Evolutionary conservation across 2,888 invertebrate species (phyloP), one percentile per base, ranked within the genome.

Genomic region (Drosophila hawaiiensis): DNA sequence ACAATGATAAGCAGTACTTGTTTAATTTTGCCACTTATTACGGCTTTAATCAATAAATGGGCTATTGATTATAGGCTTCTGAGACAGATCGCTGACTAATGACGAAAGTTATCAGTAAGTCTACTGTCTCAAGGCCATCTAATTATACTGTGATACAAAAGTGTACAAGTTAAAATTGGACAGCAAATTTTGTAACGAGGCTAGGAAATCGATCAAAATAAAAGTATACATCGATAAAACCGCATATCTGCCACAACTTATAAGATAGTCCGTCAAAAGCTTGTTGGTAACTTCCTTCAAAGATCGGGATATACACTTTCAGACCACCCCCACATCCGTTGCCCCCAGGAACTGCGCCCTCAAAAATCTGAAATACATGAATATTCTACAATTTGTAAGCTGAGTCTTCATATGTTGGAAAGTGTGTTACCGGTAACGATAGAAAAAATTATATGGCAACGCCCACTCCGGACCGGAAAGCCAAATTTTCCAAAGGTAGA

Each of bases 1-100:
- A 10, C 0, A 0, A 14, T 37, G 54, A 71, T 73, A 54, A 64
- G 29, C 25, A 3, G 3, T 22, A n/a, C 19, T 16, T 53, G 10
- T 6, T 4, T 19, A 25, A 41, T 1, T n/a, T 22, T 3, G 4
- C 41, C 29, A 41, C 50, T 50, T 29, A 41, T 56, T 22, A 7
- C 29, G 28, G 28, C n/a, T n/a, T 22, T 64, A 37, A 73, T 73
- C 72, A 54, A 59, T 16, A 25, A 31, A 22, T 22, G 22, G 41
- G 3, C 22, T 19, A 33, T 28, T 50, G 63, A 72, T 71, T 59
- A 37, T n/a, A 22, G 49, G 29, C 33, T 10, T 14, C 29, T 14
- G 35, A 5, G 47, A 33, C 37, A 68, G 69, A 16, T 29, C 5
- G 19, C 19, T 55, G 56, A 35, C 35, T 22, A 22, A 53, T 22